phyloP scores from a whole-genome alignment of 2,888 invertebrate species.

The Drosophila nr. medialis region DNA sequence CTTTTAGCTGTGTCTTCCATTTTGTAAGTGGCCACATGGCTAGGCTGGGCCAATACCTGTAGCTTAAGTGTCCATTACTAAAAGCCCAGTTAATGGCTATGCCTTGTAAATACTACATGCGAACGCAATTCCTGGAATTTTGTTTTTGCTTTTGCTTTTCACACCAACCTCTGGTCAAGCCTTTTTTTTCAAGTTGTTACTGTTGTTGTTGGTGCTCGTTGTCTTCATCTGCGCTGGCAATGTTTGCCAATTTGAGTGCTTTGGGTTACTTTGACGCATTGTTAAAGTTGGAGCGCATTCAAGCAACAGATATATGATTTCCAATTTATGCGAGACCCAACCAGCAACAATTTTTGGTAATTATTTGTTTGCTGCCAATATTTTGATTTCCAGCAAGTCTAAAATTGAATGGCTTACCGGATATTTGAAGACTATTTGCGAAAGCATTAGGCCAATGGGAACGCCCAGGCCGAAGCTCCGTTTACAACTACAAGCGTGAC shows the following conservation, averaged over 20 bases:
- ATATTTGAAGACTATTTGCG: constrained; percentile 77
- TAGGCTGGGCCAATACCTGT: constrained; percentile 14
- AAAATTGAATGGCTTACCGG: constrained; percentile 56
- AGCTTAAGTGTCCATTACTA: constrained; percentile 56
- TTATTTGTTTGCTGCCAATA: constrained; percentile 74
- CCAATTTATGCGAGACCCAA: constrained; percentile 48
- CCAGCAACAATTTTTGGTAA: constrained; percentile 47
- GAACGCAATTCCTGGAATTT: constrained; percentile 63
- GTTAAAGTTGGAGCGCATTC: constrained; percentile 38
- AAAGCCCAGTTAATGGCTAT: constrained; percentile 62
- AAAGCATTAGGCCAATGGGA: constrained; percentile 69
- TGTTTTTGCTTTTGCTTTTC: constrained; percentile 57
- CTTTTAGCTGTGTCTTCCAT: background rate
- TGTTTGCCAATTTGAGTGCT: constrained; percentile 72
- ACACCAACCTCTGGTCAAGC: constrained; percentile 65
- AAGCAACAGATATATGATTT: constrained; percentile 46
- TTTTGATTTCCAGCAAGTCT: constrained; percentile 63
- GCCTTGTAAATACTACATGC: constrained; percentile 46
- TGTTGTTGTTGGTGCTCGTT: constrained; percentile 22
- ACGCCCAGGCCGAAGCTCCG: constrained; percentile 31
- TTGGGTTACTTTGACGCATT: constrained; percentile 69
- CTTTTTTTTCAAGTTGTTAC: constrained; percentile 39
- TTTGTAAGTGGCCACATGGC: constrained; percentile 8
- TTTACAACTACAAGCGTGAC: constrained; percentile 13
- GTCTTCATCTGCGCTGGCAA: constrained; percentile 36